A percentile compares a stretch with the other conserved stretches of the same genome.
Conservation (phyloP, 2,888 invertebrate species). For the Tipula vernalis region DNA sequence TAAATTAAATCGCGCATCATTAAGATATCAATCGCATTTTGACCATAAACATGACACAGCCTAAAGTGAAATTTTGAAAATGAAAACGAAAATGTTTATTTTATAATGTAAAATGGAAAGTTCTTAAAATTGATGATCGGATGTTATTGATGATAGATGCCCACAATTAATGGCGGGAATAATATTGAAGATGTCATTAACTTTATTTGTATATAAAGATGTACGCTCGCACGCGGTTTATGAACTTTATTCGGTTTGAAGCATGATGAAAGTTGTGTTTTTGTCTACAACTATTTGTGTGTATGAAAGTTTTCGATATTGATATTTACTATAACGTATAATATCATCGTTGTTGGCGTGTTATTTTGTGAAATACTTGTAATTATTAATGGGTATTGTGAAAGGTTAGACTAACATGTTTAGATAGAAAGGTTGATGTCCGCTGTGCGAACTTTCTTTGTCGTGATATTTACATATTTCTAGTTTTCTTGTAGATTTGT, state of each 20-base stretch:
- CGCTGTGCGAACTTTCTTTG: background rate
- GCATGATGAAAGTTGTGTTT: background rate
- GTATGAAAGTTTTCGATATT: background rate
- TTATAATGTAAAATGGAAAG: background rate
- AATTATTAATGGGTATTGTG: background rate
- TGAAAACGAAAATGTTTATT: background rate
- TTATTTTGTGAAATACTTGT: background rate
- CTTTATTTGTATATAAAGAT: background rate
- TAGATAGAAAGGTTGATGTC: background rate
- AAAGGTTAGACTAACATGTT: background rate
- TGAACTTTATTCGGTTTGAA: background rate
- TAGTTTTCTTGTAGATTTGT: background rate
- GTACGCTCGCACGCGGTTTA: background rate
- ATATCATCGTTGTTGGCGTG: background rate
- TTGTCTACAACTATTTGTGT: background rate
- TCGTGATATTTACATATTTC: background rate
- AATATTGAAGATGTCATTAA: background rate
- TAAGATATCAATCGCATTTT: background rate
- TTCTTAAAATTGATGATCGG: background rate
- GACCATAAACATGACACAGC: background rate
- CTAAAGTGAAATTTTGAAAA: background rate
- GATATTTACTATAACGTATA: background rate
- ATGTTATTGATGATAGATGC: background rate
- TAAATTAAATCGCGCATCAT: background rate
- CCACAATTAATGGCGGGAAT: background rate